These are phyloP conservation scores for Meloe dianella DNA, from an alignment of 2,888 invertebrate species.

Conservation along the genomic window DNA sequence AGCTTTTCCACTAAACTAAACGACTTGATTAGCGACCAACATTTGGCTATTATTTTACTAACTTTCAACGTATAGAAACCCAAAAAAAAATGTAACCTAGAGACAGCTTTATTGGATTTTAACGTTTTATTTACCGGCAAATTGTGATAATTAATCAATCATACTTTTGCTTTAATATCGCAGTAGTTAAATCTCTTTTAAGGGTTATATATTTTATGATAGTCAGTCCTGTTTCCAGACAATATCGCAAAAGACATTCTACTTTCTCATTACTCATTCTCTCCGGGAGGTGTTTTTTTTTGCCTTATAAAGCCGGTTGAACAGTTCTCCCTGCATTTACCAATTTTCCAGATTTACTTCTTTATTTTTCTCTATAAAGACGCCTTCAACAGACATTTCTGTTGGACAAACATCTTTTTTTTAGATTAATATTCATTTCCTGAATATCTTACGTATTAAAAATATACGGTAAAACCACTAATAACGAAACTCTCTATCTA, in stretches of 20 bases:
- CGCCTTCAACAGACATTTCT: neutral
- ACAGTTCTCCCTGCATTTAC: no score
- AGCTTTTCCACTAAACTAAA: conserved; percentile 12
- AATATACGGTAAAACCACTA: neutral
- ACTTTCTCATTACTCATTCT: no score
- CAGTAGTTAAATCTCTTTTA: no score
- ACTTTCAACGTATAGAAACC: neutral
- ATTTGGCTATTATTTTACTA: conserved; percentile 17
- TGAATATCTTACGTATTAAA: neutral
- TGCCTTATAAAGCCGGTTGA: no score
- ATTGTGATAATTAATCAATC: neutral
- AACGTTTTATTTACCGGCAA: neutral
- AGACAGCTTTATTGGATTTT: neutral
- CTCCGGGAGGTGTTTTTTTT: no score
- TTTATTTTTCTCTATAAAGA: neutral
- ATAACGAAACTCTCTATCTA: neutral
- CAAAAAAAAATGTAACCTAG: neutral
- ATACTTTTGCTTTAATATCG: no score
- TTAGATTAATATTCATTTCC: neutral
- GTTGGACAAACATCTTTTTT: neutral
- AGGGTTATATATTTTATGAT: no score
- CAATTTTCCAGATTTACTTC: no score
- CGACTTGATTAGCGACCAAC: conserved; percentile 22
- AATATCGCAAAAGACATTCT: no score
- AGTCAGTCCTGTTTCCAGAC: no score